Evolutionary conservation across 2,888 invertebrate genomes (phyloP).

Genomic region (Volucella bombylans): DNA sequence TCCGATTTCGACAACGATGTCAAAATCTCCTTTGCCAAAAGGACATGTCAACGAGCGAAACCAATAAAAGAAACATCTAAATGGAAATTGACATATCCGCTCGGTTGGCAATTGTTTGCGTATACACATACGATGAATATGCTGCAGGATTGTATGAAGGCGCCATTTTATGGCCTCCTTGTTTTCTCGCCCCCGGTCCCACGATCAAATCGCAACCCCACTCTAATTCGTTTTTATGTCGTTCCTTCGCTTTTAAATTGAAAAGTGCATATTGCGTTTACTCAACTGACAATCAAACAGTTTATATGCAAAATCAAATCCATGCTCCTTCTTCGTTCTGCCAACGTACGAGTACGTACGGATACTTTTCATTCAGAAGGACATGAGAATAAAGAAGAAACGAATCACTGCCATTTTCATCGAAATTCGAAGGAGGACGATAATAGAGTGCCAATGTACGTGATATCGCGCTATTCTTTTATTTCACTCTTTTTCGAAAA

Average conservation of each 20-base stretch:
- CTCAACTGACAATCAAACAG: slow-evolving; percentile 73
- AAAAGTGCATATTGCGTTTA: slow-evolving; percentile 66
- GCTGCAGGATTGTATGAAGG: slow-evolving; percentile 56
- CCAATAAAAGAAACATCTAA: slow-evolving; percentile 74
- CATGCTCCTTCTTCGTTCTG: slow-evolving; percentile 31
- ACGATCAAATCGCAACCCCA: background rate
- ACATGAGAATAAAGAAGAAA: slow-evolving; percentile 45
- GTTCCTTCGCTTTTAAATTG: slow-evolving; percentile 59
- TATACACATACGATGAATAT: slow-evolving; percentile 48
- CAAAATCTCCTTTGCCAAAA: slow-evolving; percentile 46
- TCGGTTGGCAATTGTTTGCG: slow-evolving; percentile 53
- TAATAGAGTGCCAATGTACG: slow-evolving; percentile 72
- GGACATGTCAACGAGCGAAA: slow-evolving; percentile 50
- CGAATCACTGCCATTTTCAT: slow-evolving; percentile 50
- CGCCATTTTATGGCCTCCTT: slow-evolving; percentile 72
- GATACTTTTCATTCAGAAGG: slow-evolving; percentile 19
- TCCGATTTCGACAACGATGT: slow-evolving; percentile 56
- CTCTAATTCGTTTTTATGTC: slow-evolving; percentile 48
- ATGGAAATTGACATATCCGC: slow-evolving; percentile 73
- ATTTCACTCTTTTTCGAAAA: slow-evolving; percentile 43
- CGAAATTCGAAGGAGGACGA: slow-evolving; percentile 46
- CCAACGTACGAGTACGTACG: background rate
- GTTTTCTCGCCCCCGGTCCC: slow-evolving; percentile 13
- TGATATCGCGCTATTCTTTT: slow-evolving; percentile 56
- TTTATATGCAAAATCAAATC: slow-evolving; percentile 73